Percentiles rank a stretch among this genome's conserved stretches.
These are phyloP conservation scores for Pelochelys cantorii DNA, from an alignment of 2,797 vertebrate species.

Conservation along the genomic window DNA sequence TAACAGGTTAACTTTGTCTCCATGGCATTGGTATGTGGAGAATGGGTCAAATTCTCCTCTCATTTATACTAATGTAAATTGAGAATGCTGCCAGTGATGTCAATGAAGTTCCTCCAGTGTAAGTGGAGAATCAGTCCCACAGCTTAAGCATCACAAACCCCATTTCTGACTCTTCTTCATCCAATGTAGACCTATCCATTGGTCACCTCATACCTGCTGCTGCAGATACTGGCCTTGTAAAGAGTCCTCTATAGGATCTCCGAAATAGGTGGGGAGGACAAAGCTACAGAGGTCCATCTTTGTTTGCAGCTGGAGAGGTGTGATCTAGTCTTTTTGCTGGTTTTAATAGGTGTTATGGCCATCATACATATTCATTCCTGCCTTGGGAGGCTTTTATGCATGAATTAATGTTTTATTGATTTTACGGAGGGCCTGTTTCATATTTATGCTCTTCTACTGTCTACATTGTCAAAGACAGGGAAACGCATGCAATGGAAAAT, in stretches of 20 bases:
- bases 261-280: neutral
- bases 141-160: neutral
- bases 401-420: neutral
- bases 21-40: neutral
- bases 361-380: neutral
- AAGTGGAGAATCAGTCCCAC: neutral
- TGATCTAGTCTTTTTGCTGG: rapidly evolving
- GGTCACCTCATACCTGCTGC: neutral
- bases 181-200: neutral
- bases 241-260: neutral
- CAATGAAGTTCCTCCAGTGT: neutral
- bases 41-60: neutral
- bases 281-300: neutral
- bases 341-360: neutral
- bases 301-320: neutral
- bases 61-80: neutral
- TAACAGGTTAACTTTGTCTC: slow-evolving; percentile 1
- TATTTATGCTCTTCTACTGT: neutral
- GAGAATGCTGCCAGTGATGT: neutral
- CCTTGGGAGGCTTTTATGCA: neutral
- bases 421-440: neutral
- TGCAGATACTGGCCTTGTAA: neutral
- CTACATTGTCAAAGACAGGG: neutral
- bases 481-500: neutral
- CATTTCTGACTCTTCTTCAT: neutral